Evolutionary conservation across 1,140 invertebrate genomes (phyloP), one percentile per base, ranked within the genome.

Genomic region (Holotrichia oblita): DNA sequence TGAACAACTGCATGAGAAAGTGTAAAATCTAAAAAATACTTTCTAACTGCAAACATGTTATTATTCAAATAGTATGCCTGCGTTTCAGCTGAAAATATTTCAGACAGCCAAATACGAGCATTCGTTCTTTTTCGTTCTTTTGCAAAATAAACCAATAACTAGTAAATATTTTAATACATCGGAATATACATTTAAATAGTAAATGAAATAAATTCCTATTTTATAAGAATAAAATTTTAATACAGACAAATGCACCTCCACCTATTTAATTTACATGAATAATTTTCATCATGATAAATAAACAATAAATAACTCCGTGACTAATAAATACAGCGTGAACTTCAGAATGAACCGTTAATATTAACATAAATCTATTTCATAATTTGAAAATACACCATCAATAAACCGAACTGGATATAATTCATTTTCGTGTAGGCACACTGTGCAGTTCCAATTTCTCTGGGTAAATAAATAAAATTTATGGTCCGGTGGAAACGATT

Each of bases 391-490:
- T 77, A 69, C 73, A 42, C 20, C 73, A 74, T 74, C 73, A 42
- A 74, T 74, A 74, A 74, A 74, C 73, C 73, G 41, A 41, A 27
- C 40, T 74, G 73, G 22, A 69, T 74, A 80, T 81, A 81, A 76
- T 81, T 82, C 81, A 83, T 83, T 75, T 80, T 81, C 80, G 80
- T 81, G 78, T 79, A 64, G 48, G 59, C 22, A 34, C 22, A 34
- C 55, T n/a, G 24, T 41, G 17, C 40, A 24, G 27, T 77, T 77
- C 80, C 81, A 82, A 81, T 81, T 81, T 83, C 79, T 59, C 75
- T 80, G 48, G 81, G 79, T 80, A 83, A 83, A 81, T 82, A 83
- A 83, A 81, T 48, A 81, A 82, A 82, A 84, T 83, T 84, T 84
- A 84, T 82, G 82, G 74, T 80, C 73, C 78, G 64, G 78, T 80